A percentile compares a stretch with the other conserved stretches of the same genome.
Conservation (phyloP, 64 coral and sea anemone genomes). For the Catalaphyllia jardinei region DNA sequence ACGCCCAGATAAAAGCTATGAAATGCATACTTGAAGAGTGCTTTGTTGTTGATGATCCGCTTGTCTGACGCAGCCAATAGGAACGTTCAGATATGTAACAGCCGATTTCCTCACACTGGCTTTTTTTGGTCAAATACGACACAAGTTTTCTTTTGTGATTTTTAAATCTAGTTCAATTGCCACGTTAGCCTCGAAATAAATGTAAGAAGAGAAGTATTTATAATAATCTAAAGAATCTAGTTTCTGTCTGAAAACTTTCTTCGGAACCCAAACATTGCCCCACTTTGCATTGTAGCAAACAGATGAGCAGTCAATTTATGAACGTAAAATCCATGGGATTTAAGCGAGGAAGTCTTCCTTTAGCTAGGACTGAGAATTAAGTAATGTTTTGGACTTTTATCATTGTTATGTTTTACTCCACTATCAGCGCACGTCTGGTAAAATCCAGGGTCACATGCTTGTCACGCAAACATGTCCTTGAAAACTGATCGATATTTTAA, state of each 20-base stretch:
- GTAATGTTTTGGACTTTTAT: not conserved
- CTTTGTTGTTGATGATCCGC: not conserved
- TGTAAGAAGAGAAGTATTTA: not conserved
- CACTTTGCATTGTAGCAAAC: not conserved
- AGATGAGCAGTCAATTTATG: not conserved
- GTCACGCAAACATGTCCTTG: not conserved
- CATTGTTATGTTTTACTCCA: not conserved
- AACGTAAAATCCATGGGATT: not conserved
- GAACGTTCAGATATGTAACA: not conserved
- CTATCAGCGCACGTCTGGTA: not conserved
- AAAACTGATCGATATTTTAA: constrained; percentile 3
- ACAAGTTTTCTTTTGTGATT: not conserved
- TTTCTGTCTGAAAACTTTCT: constrained; percentile 3
- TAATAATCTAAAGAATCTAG: constrained; percentile 20
- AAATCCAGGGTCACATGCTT: not conserved
- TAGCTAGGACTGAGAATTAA: not conserved
- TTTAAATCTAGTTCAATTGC: not conserved
- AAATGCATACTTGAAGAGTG: not conserved
- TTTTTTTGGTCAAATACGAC: not conserved
- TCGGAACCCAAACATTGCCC: not conserved
- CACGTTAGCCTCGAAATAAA: not conserved
- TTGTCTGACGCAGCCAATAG: not conserved
- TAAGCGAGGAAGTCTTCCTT: not conserved
- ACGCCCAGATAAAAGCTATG: constrained; percentile 15
- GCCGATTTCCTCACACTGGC: not conserved